Base-by-base conservation (phyloP, 2,888 invertebrate species). In the Rhagonycha fulva region DNA sequence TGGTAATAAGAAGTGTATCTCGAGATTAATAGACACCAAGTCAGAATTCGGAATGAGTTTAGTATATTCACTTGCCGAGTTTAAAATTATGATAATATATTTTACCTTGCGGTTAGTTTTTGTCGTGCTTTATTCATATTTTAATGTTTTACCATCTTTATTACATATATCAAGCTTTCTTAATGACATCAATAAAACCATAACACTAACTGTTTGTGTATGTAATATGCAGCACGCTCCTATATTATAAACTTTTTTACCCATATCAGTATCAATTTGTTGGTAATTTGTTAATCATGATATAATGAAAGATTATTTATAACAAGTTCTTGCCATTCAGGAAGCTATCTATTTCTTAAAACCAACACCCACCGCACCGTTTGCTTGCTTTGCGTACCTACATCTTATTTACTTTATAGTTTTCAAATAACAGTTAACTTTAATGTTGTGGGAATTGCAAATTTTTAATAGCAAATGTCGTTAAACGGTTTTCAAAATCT, bases 1-100 rank as follows among this genome's bases (percentile, higher is more conserved):
- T 84, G 84, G 84, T 84, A 84, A 84, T 84, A 81, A 47, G 47
- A 47, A 83, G 83, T 79, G 78, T 83, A 82, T 82, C 83, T 82
- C 82, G 80, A 82, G 84, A 84, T 84, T 84, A 84, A 84, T 84
- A 83, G 83, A 80, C 82, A 82, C 78, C 80, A 78, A 80, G 76
- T 79, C 78, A 78, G 81, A 82, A 82, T 82, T 82, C 80, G 77
- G 78, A 79, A 80, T 80, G 80, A 80, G 78, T 75, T 47, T 47
- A 75, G 74, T 66, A 73, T 75, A 75, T 74, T 79, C 79, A 78
- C 77, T 72, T 75, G 78, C 71, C 77, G 75, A 70, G 71, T 75
- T 80, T 76, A 79, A 80, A 79, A 77, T 80, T 80, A 80, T 80
- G 80, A 77, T 80, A 80, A 80, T 80, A 72, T 77, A 74, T 78